Evolutionary conservation across 1,140 invertebrate species (phyloP).

Genomic region (Penaeus japonicus): DNA sequence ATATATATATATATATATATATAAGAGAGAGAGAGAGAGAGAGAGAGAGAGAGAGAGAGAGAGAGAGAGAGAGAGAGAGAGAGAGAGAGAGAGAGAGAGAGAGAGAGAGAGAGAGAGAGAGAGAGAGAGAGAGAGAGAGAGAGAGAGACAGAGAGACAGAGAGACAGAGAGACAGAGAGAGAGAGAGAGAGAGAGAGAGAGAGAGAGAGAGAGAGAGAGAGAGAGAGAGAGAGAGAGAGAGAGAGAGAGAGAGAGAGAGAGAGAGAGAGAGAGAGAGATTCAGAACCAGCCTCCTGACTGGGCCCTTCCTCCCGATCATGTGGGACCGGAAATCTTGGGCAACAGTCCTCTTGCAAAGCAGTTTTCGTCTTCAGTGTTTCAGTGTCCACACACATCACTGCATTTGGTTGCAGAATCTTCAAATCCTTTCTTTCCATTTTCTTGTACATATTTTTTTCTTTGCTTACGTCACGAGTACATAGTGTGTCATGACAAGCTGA

Average conservation of each 20-base stretch:
- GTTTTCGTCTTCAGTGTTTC: too few relatives aligned
- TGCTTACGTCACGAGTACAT: too few relatives aligned
- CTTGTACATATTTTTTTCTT: too few relatives aligned
- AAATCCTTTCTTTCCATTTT: too few relatives aligned
- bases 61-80: not conserved
- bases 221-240: not conserved
- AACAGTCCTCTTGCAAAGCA: too few relatives aligned
- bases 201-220: not conserved
- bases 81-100: not conserved
- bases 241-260: not conserved
- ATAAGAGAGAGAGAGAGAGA: not conserved
- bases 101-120: not conserved
- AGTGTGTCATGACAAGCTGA: too few relatives aligned
- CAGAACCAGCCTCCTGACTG: not conserved
- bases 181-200: not conserved
- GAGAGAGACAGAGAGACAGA: too few relatives aligned
- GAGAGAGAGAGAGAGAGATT: not conserved
- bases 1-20: not conserved
- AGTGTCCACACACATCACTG: too few relatives aligned
- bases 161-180: not conserved
- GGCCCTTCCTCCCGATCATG: too few relatives aligned
- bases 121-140: slow-evolving; percentile 6
- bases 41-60: too few relatives aligned
- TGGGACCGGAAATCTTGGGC: too few relatives aligned
- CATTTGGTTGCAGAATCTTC: too few relatives aligned